These are phyloP conservation scores for Nothoprocta perdicaria DNA, from an alignment of 2,113 vertebrate species.

Conservation along the genomic window DNA sequence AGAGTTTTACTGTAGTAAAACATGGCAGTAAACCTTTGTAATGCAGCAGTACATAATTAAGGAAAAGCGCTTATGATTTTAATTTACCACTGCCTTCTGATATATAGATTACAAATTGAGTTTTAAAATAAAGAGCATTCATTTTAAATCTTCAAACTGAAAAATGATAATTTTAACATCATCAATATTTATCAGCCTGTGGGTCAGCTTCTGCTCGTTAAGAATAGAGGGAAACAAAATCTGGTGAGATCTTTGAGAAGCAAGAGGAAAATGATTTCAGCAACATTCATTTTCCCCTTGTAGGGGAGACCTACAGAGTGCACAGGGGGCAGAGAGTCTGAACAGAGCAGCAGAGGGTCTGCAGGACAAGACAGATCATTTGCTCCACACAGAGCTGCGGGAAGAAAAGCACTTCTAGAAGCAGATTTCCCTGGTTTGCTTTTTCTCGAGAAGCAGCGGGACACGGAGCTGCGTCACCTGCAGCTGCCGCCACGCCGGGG, in stretches of 20 bases:
- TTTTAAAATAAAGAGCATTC: not conserved
- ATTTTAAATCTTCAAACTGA: not conserved
- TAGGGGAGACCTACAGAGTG: not conserved
- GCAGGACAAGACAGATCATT: not conserved
- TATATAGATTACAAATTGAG: not conserved
- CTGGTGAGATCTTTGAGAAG: not conserved
- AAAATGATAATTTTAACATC: not conserved
- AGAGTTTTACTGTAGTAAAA: conserved; percentile 1
- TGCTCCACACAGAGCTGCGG: not conserved
- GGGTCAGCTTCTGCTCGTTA: not conserved
- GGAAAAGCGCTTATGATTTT: not conserved
- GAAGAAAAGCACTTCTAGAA: not conserved
- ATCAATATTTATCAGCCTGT: not conserved
- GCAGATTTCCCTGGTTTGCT: not conserved
- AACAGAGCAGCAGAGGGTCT: not conserved
- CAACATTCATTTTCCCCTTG: not conserved
- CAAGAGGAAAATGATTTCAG: not conserved
- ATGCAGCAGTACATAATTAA: not conserved
- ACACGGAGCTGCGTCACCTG: not conserved
- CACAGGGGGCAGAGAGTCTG: not conserved
- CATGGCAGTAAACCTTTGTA: not conserved
- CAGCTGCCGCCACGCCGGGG: not conserved
- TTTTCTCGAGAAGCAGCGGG: not conserved
- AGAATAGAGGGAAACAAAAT: not conserved
- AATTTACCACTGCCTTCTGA: conserved; percentile 16